Conservation (phyloP, 2,797 vertebrate species). For the Muscicapa striata region DNA sequence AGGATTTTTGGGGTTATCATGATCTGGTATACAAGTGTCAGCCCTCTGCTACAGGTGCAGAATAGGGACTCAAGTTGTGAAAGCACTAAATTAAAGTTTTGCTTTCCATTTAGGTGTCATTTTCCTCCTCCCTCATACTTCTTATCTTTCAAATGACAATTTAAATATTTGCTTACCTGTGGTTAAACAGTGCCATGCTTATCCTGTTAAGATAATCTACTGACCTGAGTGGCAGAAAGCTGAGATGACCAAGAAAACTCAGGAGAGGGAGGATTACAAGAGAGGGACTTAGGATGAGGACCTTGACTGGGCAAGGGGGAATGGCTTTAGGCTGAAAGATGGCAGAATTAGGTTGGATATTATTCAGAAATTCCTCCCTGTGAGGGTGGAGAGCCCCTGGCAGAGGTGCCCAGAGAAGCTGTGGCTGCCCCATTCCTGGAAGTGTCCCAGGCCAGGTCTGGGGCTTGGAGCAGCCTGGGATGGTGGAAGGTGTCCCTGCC, state of each 20-base stretch:
- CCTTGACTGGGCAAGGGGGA: not conserved
- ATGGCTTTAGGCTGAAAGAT: not conserved
- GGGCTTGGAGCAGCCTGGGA: not conserved
- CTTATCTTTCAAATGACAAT: not conserved
- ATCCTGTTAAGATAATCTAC: not conserved
- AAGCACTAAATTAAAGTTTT: not conserved
- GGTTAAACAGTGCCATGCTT: not conserved
- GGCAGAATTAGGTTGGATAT: not conserved
- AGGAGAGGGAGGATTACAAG: not conserved
- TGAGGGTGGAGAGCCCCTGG: rapidly evolving
- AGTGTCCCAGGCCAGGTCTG: rapidly evolving
- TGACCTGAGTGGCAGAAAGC: not conserved
- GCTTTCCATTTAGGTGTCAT: not conserved
- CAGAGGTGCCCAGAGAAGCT: not conserved
- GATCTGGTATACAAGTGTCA: not conserved
- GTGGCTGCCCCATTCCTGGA: not conserved
- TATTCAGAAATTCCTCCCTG: not conserved
- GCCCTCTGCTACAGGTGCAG: not conserved
- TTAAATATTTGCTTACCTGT: not conserved
- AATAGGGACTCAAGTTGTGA: not conserved
- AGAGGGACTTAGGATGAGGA: not conserved
- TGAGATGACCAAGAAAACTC: not conserved
- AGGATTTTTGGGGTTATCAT: not conserved
- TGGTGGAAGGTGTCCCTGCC: not conserved
- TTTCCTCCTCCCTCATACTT: not conserved